Base-by-base conservation (phyloP, 2,113 vertebrate species). In the Phalacrocorax carbo region DNA sequence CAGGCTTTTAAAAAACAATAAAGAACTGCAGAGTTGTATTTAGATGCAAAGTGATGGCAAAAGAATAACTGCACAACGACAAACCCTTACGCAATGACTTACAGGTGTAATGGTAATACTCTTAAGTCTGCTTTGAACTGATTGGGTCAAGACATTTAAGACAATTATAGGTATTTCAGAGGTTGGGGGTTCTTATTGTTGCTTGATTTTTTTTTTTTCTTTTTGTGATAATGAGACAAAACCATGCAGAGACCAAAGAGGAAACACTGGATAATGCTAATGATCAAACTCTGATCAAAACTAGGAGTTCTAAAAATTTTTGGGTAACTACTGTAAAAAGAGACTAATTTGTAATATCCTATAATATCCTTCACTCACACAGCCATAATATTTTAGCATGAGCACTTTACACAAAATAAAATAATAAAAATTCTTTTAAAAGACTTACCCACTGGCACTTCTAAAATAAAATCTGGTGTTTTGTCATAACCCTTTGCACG, bases 381-480 rank as follows among this genome's bases (percentile, higher is more conserved):
- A 95, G 64, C 66, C 61, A 54, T 68, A 91, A 77, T 70, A 82
- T 80, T 86, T 93, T 61, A 87, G 15, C 65, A 94, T 52, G 40
- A 66, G 81, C 15, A 76, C 18, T 92, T 78, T 49, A 91, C 25
- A 81, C n/a, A 75, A 83, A 82, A 90, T 34, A 83, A 79, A 88
- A 66, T 15, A 44, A 87, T 15, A 44, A 87, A 86, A 96, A 83
- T 17, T 40, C 18, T 91, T 34, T 78, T 76, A 65, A 82, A 83
- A 88, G 49, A 99, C 99, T 98, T 95, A 99, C 99, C 99, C 83
- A 99, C 96, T 89, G 99, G 99, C 60, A 99, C 99, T 97, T 99
- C 99, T 97, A 99, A 98, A 96, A 99, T 99, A 78, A 99, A 99
- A 90, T 99, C 99, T 86, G 99, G 99, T 64, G 99, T 99, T 99